These are phyloP conservation scores for Drosophila rubida DNA, from an alignment of 2,888 invertebrate species.

Conservation along the genomic window DNA sequence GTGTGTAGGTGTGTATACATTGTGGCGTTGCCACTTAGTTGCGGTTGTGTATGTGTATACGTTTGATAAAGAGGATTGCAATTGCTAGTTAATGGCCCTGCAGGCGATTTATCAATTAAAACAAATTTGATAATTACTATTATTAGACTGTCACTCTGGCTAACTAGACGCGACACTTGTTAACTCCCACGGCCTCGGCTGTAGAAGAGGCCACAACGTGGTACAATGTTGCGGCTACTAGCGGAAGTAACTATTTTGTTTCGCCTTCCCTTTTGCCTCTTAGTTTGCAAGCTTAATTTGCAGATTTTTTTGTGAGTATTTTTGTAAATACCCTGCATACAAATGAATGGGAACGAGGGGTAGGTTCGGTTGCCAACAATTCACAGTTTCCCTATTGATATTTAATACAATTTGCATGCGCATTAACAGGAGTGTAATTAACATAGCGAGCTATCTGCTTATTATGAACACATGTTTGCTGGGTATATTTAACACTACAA, in stretches of 20 bases:
- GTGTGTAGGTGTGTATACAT: slow-evolving; percentile 3
- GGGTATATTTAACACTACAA: slow-evolving; percentile 10
- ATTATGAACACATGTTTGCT: neutral
- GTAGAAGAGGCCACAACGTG: slow-evolving; percentile 13
- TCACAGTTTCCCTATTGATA: neutral
- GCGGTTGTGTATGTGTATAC: neutral
- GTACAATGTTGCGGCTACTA: slow-evolving; percentile 31
- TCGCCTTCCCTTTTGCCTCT: slow-evolving; percentile 53
- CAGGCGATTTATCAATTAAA: slow-evolving; percentile 67
- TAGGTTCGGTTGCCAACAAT: neutral
- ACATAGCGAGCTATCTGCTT: neutral
- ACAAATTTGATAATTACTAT: slow-evolving; percentile 74
- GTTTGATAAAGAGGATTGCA: slow-evolving; percentile 2
- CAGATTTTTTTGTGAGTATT: slow-evolving; percentile 40
- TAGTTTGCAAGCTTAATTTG: slow-evolving; percentile 64
- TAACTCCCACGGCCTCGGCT: slow-evolving; percentile 48
- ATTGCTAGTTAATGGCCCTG: slow-evolving; percentile 35
- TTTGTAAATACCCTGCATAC: slow-evolving; percentile 32
- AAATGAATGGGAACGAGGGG: neutral
- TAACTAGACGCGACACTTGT: slow-evolving; percentile 52
- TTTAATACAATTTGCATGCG: neutral
- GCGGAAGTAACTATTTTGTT: slow-evolving; percentile 81
- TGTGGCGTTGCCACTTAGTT: slow-evolving; percentile 46
- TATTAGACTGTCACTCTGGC: slow-evolving; percentile 40
- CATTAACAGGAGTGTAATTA: neutral